A percentile compares a stretch with the other conserved stretches of the same genome.
These are phyloP conservation scores for Thalassophryne amazonica DNA, from an alignment of 2,797 vertebrate genomes.

Conservation along the genomic window DNA sequence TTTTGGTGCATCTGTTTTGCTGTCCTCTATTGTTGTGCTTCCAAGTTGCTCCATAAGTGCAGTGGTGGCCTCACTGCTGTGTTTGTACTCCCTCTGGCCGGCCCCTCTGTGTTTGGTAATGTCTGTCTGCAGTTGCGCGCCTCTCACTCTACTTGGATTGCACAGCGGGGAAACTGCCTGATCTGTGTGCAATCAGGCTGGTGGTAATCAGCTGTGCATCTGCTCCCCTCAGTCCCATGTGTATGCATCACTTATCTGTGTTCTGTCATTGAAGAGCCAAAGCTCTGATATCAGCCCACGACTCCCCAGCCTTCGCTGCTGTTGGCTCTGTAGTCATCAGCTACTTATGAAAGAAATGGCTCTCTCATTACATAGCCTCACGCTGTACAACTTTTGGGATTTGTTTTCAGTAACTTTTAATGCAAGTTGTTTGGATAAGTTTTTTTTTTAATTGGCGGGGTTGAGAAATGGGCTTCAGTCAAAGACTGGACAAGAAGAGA, in stretches of 20 bases:
- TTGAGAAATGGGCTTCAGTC: too few relatives aligned
- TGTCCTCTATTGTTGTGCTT: not conserved
- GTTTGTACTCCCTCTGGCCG: slow-evolving; percentile 54
- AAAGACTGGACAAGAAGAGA: too few relatives aligned
- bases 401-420: slow-evolving; percentile 4
- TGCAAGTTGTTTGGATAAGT: slow-evolving; percentile 4
- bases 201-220: slow-evolving; percentile 63
- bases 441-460: too few relatives aligned
- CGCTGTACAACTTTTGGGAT: not conserved
- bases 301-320: slow-evolving; percentile 32
- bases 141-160: slow-evolving; percentile 55
- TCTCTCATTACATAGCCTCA: not conserved
- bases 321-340: slow-evolving; percentile 19
- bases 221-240: slow-evolving; percentile 33
- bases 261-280: slow-evolving; percentile 52
- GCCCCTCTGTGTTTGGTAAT: slow-evolving; percentile 61
- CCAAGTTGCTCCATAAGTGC: slow-evolving; percentile 24
- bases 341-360: slow-evolving; percentile 15
- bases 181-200: slow-evolving; percentile 52
- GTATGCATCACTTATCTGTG: slow-evolving; percentile 48
- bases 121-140: slow-evolving; percentile 56
- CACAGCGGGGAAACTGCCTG: slow-evolving; percentile 39
- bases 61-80: slow-evolving; percentile 35
- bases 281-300: slow-evolving; percentile 39
- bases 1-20: not conserved